Conservation (phyloP, 1,140 invertebrate species). For the Helicoverpa zea region DNA sequence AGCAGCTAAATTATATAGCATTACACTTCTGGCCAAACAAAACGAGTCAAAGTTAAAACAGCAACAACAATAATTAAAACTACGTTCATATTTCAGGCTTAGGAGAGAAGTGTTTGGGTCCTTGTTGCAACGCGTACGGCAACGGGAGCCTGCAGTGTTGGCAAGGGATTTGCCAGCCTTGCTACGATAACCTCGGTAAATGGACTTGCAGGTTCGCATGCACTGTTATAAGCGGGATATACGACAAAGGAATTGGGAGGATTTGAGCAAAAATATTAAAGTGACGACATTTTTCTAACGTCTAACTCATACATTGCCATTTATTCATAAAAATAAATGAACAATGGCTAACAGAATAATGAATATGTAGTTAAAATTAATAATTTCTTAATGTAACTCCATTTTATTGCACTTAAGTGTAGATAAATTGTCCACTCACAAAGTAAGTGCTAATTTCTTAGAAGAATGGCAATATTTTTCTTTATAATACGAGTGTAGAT, state of each 20-base stretch:
- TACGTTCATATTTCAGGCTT: conserved; percentile 62
- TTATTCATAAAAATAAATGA: not conserved
- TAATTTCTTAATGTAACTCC: no score
- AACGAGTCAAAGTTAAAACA: conserved; percentile 1
- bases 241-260: not conserved
- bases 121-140: conserved; percentile 67
- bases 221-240: conserved; percentile 13
- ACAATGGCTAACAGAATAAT: not conserved
- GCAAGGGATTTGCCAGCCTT: conserved; percentile 76
- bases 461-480: no score
- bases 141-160: conserved; percentile 75
- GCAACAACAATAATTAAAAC: conserved; percentile 20
- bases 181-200: conserved; percentile 71
- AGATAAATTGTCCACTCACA: no score
- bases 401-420: no score
- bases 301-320: no score
- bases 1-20: no score
- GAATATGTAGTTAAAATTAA: not conserved
- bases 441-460: no score
- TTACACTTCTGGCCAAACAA: not conserved
- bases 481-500: no score
- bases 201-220: conserved; percentile 74
- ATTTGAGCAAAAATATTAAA: not conserved
- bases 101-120: conserved; percentile 75
- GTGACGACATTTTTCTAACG: no score